These are phyloP conservation scores for Ligdia adustata DNA, from an alignment of 2,888 invertebrate genomes.

Conservation along the genomic window DNA sequence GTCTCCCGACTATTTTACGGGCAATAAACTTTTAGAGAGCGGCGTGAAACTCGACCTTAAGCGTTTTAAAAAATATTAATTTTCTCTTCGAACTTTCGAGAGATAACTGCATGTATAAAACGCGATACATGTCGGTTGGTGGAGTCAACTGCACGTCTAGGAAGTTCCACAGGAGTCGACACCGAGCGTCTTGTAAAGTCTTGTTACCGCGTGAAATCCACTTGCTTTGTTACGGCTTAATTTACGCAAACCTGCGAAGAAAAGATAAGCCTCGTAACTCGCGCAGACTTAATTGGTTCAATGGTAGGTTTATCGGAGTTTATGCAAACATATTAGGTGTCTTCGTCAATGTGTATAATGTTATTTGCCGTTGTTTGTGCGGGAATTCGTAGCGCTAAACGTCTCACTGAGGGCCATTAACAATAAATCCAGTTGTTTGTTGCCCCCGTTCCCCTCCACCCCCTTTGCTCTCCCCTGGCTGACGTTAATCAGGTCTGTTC, in stretches of 20 bases:
- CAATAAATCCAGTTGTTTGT: constrained; percentile 76
- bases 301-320: constrained; percentile 38
- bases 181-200: constrained; percentile 49
- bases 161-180: constrained; percentile 49
- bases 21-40: constrained; percentile 57
- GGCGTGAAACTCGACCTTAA: constrained; percentile 50
- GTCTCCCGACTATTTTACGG: constrained; percentile 69
- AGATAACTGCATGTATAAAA: constrained; percentile 24
- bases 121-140: constrained; percentile 17
- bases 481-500: constrained; percentile 73
- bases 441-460: constrained; percentile 46
- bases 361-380: constrained; percentile 53
- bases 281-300: constrained; percentile 47
- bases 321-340: constrained; percentile 31
- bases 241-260: constrained; percentile 43
- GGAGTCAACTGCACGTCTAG: constrained; percentile 52
- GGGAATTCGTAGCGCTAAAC: constrained; percentile 66
- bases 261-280: constrained; percentile 46
- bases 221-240: constrained; percentile 50
- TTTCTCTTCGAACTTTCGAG: constrained; percentile 41
- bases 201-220: constrained; percentile 52
- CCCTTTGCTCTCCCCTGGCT: constrained; percentile 43
- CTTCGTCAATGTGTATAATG: constrained; percentile 38
- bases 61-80: constrained; percentile 54
- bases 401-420: constrained; percentile 69